Base-by-base conservation (phyloP, 2,888 invertebrate genomes). In the Xanthorhoe spadicearia region DNA sequence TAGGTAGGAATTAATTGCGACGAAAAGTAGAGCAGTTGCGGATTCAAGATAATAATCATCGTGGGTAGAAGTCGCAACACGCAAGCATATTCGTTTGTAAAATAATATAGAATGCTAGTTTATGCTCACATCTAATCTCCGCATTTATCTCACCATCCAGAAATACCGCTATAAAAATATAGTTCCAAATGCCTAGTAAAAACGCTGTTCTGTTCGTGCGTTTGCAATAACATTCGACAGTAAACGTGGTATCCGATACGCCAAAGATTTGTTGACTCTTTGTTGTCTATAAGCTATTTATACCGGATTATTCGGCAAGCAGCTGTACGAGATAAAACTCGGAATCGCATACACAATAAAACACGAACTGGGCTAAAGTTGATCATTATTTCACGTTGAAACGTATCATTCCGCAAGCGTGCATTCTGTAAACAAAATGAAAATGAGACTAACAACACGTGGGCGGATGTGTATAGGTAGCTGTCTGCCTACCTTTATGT, bases 261-360 rank as follows among this genome's bases (percentile, higher is more conserved):
- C 77, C 63, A 71, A 71, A 72, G 73, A 74, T 78, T 80, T 83
- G 81, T 83, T 85, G 82, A 87, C 83, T 85, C 81, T 87, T 88
- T 86, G 86, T 88, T 89, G 84, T 89, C 81, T 85, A 85, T 84
- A 76, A 64, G 82, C 92, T 92, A 92, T 92, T 92, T 90, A 84
- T 90, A 90, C 69, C 81, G 75, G 71, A 83, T 88, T 87, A 89
- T 87, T 81, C 86, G 82, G 90, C 91, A 93, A 93, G 77, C 92
- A 91, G 82, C 92, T 93, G 84, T 90, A 92, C 79, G 86, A 81
- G 82, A 87, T 87, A 87, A 87, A 88, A 85, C 80, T 83, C 80
- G 68, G 82, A 80, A 86, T 84, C 85, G 83, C 83, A 79, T 84
- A 84, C 87, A 85, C 87, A 90, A 89, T 87, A 90, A 88, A 86